Percentiles rank a stretch among this genome's conserved stretches.
These are phyloP conservation scores for Solea solea DNA, from an alignment of 2,113 vertebrate species.

Conservation along the genomic window DNA sequence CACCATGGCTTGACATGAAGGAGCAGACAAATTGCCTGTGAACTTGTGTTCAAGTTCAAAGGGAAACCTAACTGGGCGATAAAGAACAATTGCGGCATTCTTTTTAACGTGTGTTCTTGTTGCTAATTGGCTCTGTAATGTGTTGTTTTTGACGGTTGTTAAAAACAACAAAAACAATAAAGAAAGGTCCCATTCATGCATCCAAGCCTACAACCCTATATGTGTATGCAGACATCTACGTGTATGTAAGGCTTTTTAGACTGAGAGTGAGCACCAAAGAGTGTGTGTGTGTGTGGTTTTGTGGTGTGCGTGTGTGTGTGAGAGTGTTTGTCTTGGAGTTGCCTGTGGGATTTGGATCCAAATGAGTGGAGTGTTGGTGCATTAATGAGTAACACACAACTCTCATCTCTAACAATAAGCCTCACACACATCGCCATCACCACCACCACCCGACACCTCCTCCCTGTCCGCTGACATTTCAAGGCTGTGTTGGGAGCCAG, in stretches of 20 bases:
- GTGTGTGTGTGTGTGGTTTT: conserved; percentile 30
- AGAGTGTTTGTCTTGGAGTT: conserved; percentile 37
- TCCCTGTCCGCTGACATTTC: conserved; percentile 70
- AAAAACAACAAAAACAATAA: conserved; percentile 2
- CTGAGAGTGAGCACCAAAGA: conserved; percentile 8
- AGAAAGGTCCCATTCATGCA: conserved; percentile 14
- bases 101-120: background rate
- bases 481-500: conserved; percentile 75
- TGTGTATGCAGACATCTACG: conserved; percentile 13
- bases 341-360: conserved; percentile 67
- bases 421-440: conserved; percentile 23
- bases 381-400: conserved; percentile 78
- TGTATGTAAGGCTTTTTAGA: conserved; percentile 26
- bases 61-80: background rate
- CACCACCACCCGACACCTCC: conserved; percentile 31
- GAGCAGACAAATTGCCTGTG: conserved; percentile 29
- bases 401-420: conserved; percentile 65
- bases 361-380: conserved; percentile 74
- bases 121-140: background rate
- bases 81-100: background rate
- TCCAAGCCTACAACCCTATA: conserved; percentile 14
- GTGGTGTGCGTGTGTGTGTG: conserved; percentile 25
- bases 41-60: no score
- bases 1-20: conserved; percentile 25
- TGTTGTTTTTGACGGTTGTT: background rate